phyloP scores from a whole-genome alignment of 30 jellyfish, hydroid and myxozoan species.

The Sanderia malayensis region DNA sequence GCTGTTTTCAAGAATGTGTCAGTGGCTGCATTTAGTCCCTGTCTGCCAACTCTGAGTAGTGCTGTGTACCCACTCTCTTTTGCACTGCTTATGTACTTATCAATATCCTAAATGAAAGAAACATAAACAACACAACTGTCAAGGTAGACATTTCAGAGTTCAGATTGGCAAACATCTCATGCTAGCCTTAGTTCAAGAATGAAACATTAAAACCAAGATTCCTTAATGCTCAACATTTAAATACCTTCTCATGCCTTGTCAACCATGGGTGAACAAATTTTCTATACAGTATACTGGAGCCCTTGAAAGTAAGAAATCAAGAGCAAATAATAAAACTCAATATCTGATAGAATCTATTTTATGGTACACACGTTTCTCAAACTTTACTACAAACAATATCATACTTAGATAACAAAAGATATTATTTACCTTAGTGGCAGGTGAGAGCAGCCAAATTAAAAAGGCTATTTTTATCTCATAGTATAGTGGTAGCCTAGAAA shows the following conservation, averaged over 20 bases:
- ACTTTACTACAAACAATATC: no score
- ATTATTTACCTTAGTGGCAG: slow-evolving; percentile 98
- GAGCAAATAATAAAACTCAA: no score
- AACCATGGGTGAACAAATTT: slow-evolving; percentile 93
- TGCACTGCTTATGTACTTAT: slow-evolving; percentile 80
- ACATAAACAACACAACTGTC: not conserved
- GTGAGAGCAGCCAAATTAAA: slow-evolving; percentile 84
- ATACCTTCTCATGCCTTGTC: slow-evolving; percentile 81
- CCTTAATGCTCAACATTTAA: no score
- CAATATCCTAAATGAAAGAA: slow-evolving; percentile 68
- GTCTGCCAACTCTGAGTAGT: slow-evolving; percentile 84
- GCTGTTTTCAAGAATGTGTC: slow-evolving; percentile 90
- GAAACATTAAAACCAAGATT: no score
- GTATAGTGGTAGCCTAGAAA: slow-evolving; percentile 83
- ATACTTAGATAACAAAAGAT: no score
- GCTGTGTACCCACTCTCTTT: slow-evolving; percentile 83
- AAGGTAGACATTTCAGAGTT: no score
- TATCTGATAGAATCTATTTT: no score
- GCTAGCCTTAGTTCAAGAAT: no score
- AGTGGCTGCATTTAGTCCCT: slow-evolving; percentile 91
- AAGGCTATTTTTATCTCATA: slow-evolving; percentile 79
- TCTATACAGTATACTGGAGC: slow-evolving; percentile 86
- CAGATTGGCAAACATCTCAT: no score
- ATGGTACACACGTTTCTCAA: no score
- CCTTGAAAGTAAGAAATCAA: slow-evolving; percentile 56